These are phyloP conservation scores for Nomada lathburiana DNA, from an alignment of 2,888 invertebrate species.

Conservation along the genomic window DNA sequence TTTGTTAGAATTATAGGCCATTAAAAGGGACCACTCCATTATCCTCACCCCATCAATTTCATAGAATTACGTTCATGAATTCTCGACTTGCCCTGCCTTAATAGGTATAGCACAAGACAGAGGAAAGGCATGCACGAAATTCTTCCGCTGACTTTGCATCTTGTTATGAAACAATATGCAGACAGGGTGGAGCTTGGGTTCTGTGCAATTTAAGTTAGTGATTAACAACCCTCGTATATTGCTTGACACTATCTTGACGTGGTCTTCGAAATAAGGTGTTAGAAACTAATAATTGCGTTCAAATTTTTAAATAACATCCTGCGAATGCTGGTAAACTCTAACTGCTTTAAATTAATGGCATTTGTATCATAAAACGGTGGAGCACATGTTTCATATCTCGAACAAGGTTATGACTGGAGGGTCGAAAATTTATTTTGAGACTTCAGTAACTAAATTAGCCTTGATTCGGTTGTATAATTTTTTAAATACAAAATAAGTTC, in stretches of 20 bases:
- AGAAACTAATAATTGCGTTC: no score
- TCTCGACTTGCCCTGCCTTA: slow-evolving; percentile 12
- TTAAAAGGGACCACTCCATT: slow-evolving; percentile 29
- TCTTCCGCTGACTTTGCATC: not conserved
- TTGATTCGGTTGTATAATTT: no score
- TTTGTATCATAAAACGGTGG: no score
- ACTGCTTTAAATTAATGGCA: no score
- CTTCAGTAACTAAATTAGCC: no score
- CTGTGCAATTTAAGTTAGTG: not conserved
- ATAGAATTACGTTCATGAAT: slow-evolving; percentile 19
- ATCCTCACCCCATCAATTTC: slow-evolving; percentile 39
- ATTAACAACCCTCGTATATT: not conserved
- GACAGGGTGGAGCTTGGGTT: not conserved
- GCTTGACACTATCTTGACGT: not conserved
- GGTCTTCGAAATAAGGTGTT: not conserved
- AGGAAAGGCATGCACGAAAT: not conserved
- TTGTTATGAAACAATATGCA: not conserved
- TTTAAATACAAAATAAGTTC: no score
- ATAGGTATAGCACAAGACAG: slow-evolving; percentile 22
- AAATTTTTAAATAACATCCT: no score
- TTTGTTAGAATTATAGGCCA: slow-evolving; percentile 43
- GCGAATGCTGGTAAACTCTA: no score
- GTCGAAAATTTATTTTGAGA: no score
- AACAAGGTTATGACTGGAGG: no score
- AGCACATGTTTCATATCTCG: no score